Evolutionary conservation across 2,797 vertebrate genomes (phyloP).

Genomic region (Myiotriccus ornatus): DNA sequence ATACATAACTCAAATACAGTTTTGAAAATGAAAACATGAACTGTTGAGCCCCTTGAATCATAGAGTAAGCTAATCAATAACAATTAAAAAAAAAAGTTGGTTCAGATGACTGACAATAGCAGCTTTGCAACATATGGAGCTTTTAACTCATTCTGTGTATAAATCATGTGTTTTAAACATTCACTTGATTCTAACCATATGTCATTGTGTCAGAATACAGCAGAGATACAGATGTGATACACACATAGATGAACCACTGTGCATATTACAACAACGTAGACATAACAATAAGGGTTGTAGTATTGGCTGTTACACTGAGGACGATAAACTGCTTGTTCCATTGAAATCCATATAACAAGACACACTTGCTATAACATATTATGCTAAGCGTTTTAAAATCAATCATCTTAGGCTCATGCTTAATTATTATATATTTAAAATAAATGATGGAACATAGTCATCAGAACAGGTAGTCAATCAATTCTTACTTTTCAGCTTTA

Average conservation of each 20-base stretch:
- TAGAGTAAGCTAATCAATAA: background rate
- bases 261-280: background rate
- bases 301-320: background rate
- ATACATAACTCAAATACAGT: background rate
- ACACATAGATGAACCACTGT: background rate
- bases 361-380: background rate
- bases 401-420: background rate
- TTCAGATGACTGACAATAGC: background rate
- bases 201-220: background rate
- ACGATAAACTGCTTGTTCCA: background rate
- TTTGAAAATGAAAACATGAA: background rate
- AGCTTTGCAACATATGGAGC: background rate
- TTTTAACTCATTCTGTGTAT: background rate
- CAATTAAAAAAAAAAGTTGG: background rate
- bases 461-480: background rate
- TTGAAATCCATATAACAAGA: background rate
- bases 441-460: background rate
- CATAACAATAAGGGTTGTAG: background rate
- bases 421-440: background rate
- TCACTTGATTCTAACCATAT: background rate
- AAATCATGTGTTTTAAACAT: conserved; percentile 12
- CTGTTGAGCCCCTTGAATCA: background rate
- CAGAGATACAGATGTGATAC: background rate
- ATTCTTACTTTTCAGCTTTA: background rate
- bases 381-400: background rate